Base-by-base conservation (phyloP, 1,140 invertebrate species). In the Latrodectus geometricus region DNA sequence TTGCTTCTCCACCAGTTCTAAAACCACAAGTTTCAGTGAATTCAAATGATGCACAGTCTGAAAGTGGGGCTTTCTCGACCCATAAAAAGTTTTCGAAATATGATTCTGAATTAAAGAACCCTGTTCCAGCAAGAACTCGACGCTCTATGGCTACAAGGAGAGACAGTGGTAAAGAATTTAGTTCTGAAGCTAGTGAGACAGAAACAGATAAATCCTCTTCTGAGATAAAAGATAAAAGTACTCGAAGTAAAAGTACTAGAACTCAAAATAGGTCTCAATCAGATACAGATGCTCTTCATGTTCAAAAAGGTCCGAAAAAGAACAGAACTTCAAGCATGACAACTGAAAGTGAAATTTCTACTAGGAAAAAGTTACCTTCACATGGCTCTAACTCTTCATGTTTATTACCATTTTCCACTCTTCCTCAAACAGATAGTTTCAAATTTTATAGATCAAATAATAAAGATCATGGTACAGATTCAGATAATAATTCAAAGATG, bases 391-490 rank as follows among this genome's bases (percentile, higher is more conserved):
- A 73, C 21, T 77, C 86, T 15, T 52, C 14, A 68, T 54, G 79
- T 20, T 54, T 82, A 20, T 15, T 69, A 3, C 75, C 83, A 9
- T 88, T 88, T 72, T 66, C 87, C 4, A 72, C 83, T 8, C 49
- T 88, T 70, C 87, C 86, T 8, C 87, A 89, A 83, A 91, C 91
- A 66, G 93, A 94, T 74, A 94, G 93, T 89, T 94, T 94, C 88
- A 91, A 92, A 88, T 91, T 93, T 7, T 94, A 94, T 80, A 90
- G 92, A 56, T 90, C 89, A 77, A 90, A 89, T 80, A 90, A 90
- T 78, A 91, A 88, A 88, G 81, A 83, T 66, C 80, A 88, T 66
- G 75, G 77, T 14, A 88, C 77, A 4, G 88, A 88, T 77, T 83
- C 86, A 5, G 88, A 88, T 87, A 70, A 70, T 52, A 69, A 87